Conservation (phyloP, 2,113 vertebrate species). For the Leiothrix lutea region DNA sequence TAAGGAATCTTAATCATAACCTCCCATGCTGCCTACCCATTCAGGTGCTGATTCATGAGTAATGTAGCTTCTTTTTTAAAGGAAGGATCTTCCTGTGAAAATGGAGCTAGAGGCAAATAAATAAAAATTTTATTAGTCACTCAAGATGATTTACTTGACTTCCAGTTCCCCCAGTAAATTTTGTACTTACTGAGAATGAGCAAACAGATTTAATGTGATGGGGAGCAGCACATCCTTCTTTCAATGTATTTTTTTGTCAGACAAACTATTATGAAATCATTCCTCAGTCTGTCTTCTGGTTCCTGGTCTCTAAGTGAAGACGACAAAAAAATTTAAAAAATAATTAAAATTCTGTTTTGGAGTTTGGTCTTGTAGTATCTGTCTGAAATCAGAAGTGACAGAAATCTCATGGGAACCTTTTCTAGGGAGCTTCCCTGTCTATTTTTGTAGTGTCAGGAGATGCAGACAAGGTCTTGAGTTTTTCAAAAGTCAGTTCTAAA, state of each 20-base stretch:
- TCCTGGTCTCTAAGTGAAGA: neutral
- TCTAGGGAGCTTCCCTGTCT: neutral
- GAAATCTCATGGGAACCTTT: neutral
- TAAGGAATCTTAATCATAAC: neutral
- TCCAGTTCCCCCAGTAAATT: neutral
- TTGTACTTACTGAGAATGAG: neutral
- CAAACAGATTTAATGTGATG: neutral
- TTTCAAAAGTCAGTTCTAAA: neutral
- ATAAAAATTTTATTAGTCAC: neutral
- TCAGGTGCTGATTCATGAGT: conserved; percentile 6
- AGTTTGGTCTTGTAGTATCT: neutral
- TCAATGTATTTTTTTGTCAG: neutral
- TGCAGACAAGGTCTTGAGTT: neutral
- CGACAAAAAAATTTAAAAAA: neutral
- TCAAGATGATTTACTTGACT: neutral
- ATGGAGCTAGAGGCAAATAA: neutral
- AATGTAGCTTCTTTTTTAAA: neutral
- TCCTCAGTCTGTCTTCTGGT: neutral
- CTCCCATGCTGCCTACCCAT: neutral
- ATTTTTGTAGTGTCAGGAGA: neutral
- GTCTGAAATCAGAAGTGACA: neutral
- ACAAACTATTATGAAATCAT: neutral
- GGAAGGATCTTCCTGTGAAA: neutral
- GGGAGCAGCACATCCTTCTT: neutral
- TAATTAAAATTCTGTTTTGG: neutral